phyloP scores from a whole-genome alignment of 2,888 invertebrate genomes.

The Synanthedon vespiformis region DNA sequence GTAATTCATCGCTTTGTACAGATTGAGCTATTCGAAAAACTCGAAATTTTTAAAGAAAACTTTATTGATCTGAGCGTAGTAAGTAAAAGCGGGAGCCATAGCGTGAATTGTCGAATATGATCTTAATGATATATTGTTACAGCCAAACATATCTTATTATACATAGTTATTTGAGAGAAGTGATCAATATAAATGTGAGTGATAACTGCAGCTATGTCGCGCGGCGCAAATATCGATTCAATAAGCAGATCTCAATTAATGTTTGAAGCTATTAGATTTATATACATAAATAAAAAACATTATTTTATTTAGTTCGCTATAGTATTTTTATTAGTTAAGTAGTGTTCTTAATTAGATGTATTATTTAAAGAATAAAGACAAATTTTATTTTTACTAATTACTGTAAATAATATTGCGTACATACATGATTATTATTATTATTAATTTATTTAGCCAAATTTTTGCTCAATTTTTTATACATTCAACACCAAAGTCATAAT shows the following conservation, averaged over 20 bases:
- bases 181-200: no score
- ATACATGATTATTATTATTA: conserved; percentile 6
- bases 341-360: conserved; percentile 5
- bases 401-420: conserved; percentile 48
- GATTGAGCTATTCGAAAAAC: no score
- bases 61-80: no score
- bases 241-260: conserved; percentile 61
- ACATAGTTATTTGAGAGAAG: no score
- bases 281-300: conserved; percentile 20
- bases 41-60: no score
- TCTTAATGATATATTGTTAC: no score
- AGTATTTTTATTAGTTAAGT: not conserved
- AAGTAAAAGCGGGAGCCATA: no score
- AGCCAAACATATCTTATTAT: no score
- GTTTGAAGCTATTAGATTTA: conserved; percentile 65
- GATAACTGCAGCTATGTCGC: not conserved
- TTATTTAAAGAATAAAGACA: conserved; percentile 55
- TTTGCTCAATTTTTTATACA: conserved; percentile 68
- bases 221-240: conserved; percentile 2
- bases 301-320: not conserved
- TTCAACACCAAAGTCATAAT: conserved; percentile 69
- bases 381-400: conserved; percentile 47
- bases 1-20: no score
- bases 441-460: conserved; percentile 67
- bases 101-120: no score